phyloP scores from a whole-genome alignment of 2,113 vertebrate genomes.

The Siniperca chuatsi region DNA sequence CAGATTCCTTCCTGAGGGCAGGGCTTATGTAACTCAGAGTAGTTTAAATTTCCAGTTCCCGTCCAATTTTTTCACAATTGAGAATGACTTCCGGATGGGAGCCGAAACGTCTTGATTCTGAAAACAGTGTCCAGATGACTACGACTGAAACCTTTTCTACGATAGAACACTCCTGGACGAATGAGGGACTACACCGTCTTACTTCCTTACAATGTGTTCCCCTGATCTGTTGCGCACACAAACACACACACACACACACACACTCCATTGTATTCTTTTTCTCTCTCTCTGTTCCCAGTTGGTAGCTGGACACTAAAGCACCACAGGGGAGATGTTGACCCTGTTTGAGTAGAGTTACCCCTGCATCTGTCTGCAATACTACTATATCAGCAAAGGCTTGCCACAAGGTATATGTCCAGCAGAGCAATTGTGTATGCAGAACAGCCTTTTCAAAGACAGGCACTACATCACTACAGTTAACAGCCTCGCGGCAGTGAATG shows the following conservation, averaged over 20 bases:
- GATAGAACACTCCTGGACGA: no score
- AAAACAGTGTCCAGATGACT: no score
- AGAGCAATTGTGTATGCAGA: slow-evolving; percentile 63
- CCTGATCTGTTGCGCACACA: slow-evolving; percentile 14
- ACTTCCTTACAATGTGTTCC: not conserved
- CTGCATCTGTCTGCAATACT: slow-evolving; percentile 72
- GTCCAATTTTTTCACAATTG: no score
- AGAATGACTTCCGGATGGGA: no score
- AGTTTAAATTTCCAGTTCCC: no score
- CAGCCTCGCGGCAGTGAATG: slow-evolving; percentile 1
- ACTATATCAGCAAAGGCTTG: slow-evolving; percentile 70
- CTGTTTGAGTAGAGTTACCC: slow-evolving; percentile 73
- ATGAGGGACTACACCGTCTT: no score
- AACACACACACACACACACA: not conserved
- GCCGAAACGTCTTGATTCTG: no score
- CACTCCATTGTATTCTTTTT: slow-evolving; percentile 9
- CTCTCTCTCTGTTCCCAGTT: slow-evolving; percentile 35
- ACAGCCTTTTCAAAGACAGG: slow-evolving; percentile 55
- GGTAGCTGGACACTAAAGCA: slow-evolving; percentile 64
- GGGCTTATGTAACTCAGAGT: no score
- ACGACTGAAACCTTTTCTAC: no score
- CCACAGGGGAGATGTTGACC: slow-evolving; percentile 80
- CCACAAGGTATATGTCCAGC: slow-evolving; percentile 62
- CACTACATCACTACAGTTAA: slow-evolving; percentile 42
- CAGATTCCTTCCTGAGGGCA: no score